Evolutionary conservation across 2,797 vertebrate species (phyloP).

Genomic region (Channallabes apus): DNA sequence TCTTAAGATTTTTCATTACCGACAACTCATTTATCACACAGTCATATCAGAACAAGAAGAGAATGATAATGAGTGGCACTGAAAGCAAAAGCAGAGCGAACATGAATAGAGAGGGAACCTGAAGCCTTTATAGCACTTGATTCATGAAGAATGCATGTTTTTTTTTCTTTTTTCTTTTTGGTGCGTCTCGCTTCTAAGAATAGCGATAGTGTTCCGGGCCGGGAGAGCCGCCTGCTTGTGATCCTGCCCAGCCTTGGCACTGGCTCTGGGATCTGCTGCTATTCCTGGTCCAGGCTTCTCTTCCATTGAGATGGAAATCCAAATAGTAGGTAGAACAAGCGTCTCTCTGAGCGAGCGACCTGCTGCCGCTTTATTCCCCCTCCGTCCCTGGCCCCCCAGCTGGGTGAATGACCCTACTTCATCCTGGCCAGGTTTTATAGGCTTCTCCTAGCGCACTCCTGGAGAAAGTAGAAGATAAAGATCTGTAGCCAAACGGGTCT

Average conservation of each 20-base stretch:
- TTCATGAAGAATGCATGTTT: constrained; percentile 3
- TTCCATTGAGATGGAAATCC: constrained; percentile 71
- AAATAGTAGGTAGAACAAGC: constrained; percentile 75
- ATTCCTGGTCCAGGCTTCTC: constrained; percentile 58
- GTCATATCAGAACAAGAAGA: background rate
- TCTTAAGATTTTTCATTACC: constrained; percentile 2
- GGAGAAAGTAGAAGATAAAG: constrained; percentile 70
- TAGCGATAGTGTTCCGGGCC: constrained; percentile 67
- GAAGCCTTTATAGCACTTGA: background rate
- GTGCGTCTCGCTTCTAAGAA: constrained; percentile 69
- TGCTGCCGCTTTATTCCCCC: constrained; percentile 52
- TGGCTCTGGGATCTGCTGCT: constrained; percentile 53
- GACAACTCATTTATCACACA: background rate
- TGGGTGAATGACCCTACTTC: constrained; percentile 73
- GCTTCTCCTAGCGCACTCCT: constrained; percentile 48
- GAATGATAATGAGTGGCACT: background rate
- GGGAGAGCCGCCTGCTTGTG: constrained; percentile 55
- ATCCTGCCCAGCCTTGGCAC: constrained; percentile 49
- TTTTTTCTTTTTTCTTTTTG: background rate
- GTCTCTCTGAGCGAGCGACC: constrained; percentile 67
- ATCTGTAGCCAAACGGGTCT: constrained; percentile 73
- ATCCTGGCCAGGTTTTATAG: constrained; percentile 66
- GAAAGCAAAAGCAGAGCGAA: background rate
- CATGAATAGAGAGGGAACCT: background rate
- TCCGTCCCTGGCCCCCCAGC: constrained; percentile 43